Conservation (phyloP, 2,888 invertebrate species). For the Marasmarcha lunaedactyla region DNA sequence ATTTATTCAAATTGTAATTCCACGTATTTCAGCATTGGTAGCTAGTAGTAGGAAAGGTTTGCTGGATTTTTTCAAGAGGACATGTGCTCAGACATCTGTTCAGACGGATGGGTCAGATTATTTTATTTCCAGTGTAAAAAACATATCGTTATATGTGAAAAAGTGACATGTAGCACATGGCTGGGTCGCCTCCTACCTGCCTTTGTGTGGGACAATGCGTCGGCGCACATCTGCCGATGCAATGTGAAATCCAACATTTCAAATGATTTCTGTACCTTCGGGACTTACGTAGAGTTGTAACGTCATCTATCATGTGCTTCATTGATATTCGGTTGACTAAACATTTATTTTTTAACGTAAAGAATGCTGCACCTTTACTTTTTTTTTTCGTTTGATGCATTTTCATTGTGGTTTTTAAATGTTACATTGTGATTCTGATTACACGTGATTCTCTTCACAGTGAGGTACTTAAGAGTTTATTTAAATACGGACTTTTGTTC, state of each 20-base stretch:
- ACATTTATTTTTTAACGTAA: conserved; percentile 17
- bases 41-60: not conserved
- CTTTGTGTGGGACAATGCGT: conserved; percentile 59
- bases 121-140: conserved; percentile 32
- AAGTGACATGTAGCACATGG: conserved; percentile 67
- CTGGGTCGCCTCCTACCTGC: conserved; percentile 57
- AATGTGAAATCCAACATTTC: not conserved
- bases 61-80: conserved; percentile 33
- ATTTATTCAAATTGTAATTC: not conserved
- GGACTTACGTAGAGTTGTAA: conserved; percentile 24
- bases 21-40: conserved; percentile 8
- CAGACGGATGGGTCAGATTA: conserved; percentile 46
- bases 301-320: conserved; percentile 26
- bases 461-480: too few species aligned
- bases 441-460: too few species aligned
- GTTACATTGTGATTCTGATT: too few species aligned
- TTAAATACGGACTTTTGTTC: too few species aligned
- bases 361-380: too few species aligned
- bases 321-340: conserved; percentile 21
- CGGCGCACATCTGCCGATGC: conserved; percentile 58
- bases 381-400: too few species aligned
- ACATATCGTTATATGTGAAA: conserved; percentile 41
- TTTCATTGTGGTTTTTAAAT: too few species aligned
- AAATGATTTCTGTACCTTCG: conserved; percentile 4
- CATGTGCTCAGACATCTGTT: conserved; percentile 60